Base-by-base conservation (phyloP, 2,888 invertebrate genomes). In the Chloroclystis v-ata region DNA sequence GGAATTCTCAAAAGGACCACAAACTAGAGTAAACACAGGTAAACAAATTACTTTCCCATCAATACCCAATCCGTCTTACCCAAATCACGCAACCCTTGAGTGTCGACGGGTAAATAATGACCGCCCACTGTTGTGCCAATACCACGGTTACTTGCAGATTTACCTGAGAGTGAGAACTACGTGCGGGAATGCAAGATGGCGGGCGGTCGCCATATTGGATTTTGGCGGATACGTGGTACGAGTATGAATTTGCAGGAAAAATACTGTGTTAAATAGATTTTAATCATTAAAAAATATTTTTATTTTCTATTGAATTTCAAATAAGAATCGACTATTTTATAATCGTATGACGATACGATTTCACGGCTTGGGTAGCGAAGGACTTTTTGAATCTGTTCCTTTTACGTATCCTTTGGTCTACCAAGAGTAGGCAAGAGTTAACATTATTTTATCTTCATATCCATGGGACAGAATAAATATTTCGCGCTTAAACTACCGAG, bases 1-100 rank as follows among this genome's bases (percentile, higher is more conserved):
- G n/a, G 10, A n/a, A 14, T 33, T 16, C 2, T 5, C 14, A 14
- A 33, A 33, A 14, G n/a, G 14, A 33, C 14, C 32, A 13, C 13
- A 33, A 33, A 14, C 32, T n/a, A n/a, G n/a, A n/a, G n/a, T 33
- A 32, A 42, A 26, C 11, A 10, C 46, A 50, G 50, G 43, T 46
- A 47, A 37, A 37, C 35, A 30, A 30, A 37, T 43, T 43, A 46
- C 41, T 45, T 45, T 46, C 14, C 46, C 35, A 50, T 50, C 39
- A 46, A 39, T 45, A 24, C 29, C 46, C 39, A 37, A 50, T 50
- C 35, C 29, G 38, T 43, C 46, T 37, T 26, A 26, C 46, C 46
- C 46, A 43, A 46, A 50, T 46, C 46, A 46, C 43, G n/a, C 26
- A 39, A 13, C 14, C 11, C 28, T 35, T 14, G 12, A 37, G 14